phyloP scores from a whole-genome alignment of 2,888 invertebrate species.

The Nymphalis c-album region DNA sequence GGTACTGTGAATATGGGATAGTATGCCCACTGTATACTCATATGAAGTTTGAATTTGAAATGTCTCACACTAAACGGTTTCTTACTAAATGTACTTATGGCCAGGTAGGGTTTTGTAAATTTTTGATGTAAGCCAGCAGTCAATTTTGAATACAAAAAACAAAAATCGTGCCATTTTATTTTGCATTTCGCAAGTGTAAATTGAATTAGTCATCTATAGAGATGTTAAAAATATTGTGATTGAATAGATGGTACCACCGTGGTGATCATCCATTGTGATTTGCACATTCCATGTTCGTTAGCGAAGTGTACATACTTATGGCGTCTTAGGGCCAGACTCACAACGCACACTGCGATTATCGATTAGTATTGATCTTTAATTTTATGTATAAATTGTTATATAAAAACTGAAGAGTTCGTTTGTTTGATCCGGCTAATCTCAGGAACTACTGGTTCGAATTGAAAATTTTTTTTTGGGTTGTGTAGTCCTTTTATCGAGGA shows the following conservation, averaged over 20 bases:
- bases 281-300: conserved; percentile 60
- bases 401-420: too few relatives aligned
- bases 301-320: conserved; percentile 27
- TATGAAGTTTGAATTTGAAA: background rate
- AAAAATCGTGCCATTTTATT: conserved; percentile 71
- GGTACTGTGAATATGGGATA: too few relatives aligned
- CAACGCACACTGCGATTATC: conserved; percentile 10
- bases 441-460: too few relatives aligned
- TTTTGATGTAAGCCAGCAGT: conserved; percentile 29
- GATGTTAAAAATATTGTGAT: conserved; percentile 16
- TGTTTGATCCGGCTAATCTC: too few relatives aligned
- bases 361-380: conserved; percentile 7
- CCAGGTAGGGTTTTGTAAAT: conserved; percentile 16
- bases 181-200: conserved; percentile 55
- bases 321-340: conserved; percentile 39
- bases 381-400: background rate
- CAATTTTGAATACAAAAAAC: conserved; percentile 61
- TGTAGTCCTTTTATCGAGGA: too few relatives aligned
- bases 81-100: conserved; percentile 8
- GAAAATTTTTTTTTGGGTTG: too few relatives aligned
- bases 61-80: conserved; percentile 5
- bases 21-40: too few relatives aligned
- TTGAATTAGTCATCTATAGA: conserved; percentile 36
- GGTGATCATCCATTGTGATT: conserved; percentile 56
- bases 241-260: conserved; percentile 33